A percentile compares a stretch with the other conserved stretches of the same genome.
Evolutionary conservation across 2,113 vertebrate genomes (phyloP).

Genomic region (Hippoglossus stenolepis): DNA sequence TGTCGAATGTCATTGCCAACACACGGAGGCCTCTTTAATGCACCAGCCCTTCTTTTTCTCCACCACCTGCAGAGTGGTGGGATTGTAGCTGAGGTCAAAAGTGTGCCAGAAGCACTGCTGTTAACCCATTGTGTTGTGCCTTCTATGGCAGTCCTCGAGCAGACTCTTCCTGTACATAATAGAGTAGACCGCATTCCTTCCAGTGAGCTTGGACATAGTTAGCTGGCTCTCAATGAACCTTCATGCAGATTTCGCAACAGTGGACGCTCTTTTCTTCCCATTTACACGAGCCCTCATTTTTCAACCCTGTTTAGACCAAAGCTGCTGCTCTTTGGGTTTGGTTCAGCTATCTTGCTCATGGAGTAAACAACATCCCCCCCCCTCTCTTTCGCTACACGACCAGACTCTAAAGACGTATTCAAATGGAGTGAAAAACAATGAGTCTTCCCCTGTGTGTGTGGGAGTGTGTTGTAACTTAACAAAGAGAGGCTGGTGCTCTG

Average conservation of each 20-base stretch:
- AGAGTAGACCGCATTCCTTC: constrained; percentile 65
- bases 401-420: constrained; percentile 37
- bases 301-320: constrained; percentile 34
- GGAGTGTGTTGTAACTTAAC: constrained; percentile 47
- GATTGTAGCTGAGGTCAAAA: constrained; percentile 59
- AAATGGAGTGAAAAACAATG: constrained; percentile 41
- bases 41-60: constrained; percentile 48
- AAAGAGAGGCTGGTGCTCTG: constrained; percentile 44
- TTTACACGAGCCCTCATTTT: constrained; percentile 46
- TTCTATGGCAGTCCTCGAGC: constrained; percentile 61
- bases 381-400: constrained; percentile 20
- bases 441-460: constrained; percentile 39
- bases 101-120: constrained; percentile 71
- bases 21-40: constrained; percentile 62
- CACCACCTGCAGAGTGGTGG: constrained; percentile 73
- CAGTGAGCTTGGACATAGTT: constrained; percentile 60
- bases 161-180: constrained; percentile 65
- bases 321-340: constrained; percentile 28
- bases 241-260: constrained; percentile 64
- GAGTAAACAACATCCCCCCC: constrained; percentile 56
- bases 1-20: constrained; percentile 66
- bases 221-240: constrained; percentile 58
- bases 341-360: constrained; percentile 30
- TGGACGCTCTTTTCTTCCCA: constrained; percentile 56
- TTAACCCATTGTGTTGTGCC: constrained; percentile 72